Evolutionary conservation across 2,888 invertebrate species (phyloP).

Genomic region (Galeopsomyia nigrocyanea): DNA sequence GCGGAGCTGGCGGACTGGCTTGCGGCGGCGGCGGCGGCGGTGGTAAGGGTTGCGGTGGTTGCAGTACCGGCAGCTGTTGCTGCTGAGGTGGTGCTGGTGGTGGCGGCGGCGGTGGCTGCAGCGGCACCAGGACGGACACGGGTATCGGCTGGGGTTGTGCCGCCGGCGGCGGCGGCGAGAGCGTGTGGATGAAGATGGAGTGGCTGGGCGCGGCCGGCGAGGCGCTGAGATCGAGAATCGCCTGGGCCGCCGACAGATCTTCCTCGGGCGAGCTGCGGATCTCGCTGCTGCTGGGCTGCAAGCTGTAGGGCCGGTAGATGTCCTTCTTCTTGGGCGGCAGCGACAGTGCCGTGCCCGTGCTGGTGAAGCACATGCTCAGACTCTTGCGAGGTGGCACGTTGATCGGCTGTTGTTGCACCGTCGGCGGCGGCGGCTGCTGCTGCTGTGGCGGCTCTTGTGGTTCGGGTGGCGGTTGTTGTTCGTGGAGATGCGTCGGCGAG

Average conservation of each 20-base stretch:
- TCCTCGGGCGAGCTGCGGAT: conserved; percentile 81
- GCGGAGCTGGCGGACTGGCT: conserved; percentile 53
- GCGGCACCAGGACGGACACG: conserved; percentile 63
- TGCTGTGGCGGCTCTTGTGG: conserved; percentile 52
- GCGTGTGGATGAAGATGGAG: conserved; percentile 67
- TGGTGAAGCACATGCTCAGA: conserved; percentile 86
- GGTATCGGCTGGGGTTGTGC: conserved; percentile 60
- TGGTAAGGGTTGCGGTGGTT: conserved; percentile 49
- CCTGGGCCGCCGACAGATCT: conserved; percentile 89
- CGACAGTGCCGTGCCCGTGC: conserved; percentile 85
- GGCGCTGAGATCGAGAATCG: conserved; percentile 90
- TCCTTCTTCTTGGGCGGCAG: conserved; percentile 92
- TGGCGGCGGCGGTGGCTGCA: conserved; percentile 58
- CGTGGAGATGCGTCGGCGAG: conserved; percentile 51
- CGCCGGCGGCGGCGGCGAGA: conserved; percentile 74
- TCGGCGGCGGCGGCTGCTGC: conserved; percentile 53
- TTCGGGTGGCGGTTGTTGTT: conserved; percentile 47
- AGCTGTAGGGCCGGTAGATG: conserved; percentile 89
- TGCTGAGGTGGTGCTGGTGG: conserved; percentile 61
- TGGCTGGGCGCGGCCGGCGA: conserved; percentile 76
- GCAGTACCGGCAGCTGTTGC: conserved; percentile 53
- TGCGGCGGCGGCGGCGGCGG: conserved; percentile 49
- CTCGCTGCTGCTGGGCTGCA: conserved; percentile 66
- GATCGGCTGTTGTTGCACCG: conserved; percentile 47
- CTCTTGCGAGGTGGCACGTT: conserved; percentile 72